Evolutionary conservation across 2,888 invertebrate species (phyloP).

Genomic region (Drosophila yooni): DNA sequence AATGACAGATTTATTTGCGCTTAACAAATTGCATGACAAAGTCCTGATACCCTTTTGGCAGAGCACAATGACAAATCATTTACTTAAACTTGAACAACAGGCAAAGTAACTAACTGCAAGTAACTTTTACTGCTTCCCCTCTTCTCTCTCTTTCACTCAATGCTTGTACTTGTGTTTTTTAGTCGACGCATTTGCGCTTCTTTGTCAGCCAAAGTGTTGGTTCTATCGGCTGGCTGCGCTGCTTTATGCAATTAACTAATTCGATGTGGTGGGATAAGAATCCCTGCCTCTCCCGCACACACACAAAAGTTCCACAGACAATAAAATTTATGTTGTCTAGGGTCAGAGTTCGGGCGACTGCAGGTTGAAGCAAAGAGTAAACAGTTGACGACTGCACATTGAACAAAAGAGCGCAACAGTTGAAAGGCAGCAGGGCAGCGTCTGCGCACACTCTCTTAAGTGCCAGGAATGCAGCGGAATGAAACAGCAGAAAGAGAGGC

Average conservation of each 20-base stretch:
- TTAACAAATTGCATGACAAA: background rate
- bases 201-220: slow-evolving; percentile 59
- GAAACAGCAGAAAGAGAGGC: slow-evolving; percentile 24
- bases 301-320: slow-evolving; percentile 40
- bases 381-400: slow-evolving; percentile 13
- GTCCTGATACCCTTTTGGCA: slow-evolving; percentile 13
- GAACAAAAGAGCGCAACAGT: slow-evolving; percentile 21
- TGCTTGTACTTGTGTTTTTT: slow-evolving; percentile 30
- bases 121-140: background rate
- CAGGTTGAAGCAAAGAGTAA: slow-evolving; percentile 45
- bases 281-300: slow-evolving; percentile 17
- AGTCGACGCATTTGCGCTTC: slow-evolving; percentile 41
- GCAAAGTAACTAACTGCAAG: slow-evolving; percentile 43
- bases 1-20: background rate
- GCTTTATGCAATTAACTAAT: slow-evolving; percentile 80
- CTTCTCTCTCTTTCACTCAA: background rate
- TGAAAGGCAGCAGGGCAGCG: slow-evolving; percentile 20
- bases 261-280: slow-evolving; percentile 49
- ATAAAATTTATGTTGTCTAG: slow-evolving; percentile 72
- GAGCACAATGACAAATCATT: slow-evolving; percentile 45
- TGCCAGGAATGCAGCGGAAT: slow-evolving; percentile 36
- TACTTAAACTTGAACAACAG: slow-evolving; percentile 42
- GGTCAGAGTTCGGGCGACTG: slow-evolving; percentile 68
- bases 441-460: slow-evolving; percentile 3
- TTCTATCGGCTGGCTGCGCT: slow-evolving; percentile 52